Evolutionary conservation across 2,113 vertebrate genomes (phyloP), one percentile per base, ranked within the genome.

Genomic region (Symphodus melops): DNA sequence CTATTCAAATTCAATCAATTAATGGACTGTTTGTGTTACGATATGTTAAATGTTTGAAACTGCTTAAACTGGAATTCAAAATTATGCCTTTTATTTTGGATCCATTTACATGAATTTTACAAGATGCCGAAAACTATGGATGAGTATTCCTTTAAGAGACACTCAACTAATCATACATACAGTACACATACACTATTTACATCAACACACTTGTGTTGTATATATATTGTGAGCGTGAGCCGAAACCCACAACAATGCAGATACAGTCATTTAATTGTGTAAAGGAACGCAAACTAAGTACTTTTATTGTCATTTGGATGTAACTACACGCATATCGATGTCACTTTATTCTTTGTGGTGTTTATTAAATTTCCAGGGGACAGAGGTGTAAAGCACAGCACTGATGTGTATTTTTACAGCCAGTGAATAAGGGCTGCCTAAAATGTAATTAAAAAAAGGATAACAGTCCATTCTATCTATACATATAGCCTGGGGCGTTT

Each of bases 361-460:
- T 89, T 85, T 82, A 70, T 77, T 23, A 87, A 77, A 68, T 82
- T 41, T 86, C 85, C 55, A 88, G 51, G 67, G 60, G 61, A 79
- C 9, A 36, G 51, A 82, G 66, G 78, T 88, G 58, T 44, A 63
- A 72, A 66, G 66, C 55, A 44, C 70, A 87, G 75, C 57, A 80
- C 72, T 77, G 66, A 88, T 69, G 74, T 82, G 39, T 81, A 77
- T 75, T 79, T 86, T 69, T 87, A 52, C 64, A 82, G 78, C 75
- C 65, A 83, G 83, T 92, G 90, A 94, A 91, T 92, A 92, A 92
- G 91, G 79, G 79, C 89, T 90, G 80, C 81, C 91, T 88, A 89
- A 95, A 93, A 95, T 95, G 93, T 96, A 96, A 96, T 95, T 95
- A 95, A 95, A 94, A 25, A 94, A 81, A 68, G 89, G 92, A 94